Base-by-base conservation (phyloP, 2,113 vertebrate genomes). In the Zosterops japonicus region DNA sequence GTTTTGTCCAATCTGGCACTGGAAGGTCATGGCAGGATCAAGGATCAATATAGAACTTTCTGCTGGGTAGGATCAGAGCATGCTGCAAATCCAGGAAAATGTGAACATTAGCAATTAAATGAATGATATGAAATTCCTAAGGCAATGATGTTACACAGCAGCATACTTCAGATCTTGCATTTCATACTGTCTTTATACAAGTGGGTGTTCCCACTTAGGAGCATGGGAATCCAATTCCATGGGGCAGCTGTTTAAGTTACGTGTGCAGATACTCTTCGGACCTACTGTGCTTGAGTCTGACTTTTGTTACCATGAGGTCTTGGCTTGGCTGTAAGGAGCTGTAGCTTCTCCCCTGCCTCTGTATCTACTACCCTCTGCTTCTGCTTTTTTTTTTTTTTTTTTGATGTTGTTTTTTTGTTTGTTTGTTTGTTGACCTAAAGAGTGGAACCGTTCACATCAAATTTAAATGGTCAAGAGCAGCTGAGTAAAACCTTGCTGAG, bases 251-350 rank as follows among this genome's bases (percentile, higher is more conserved):
- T 75, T 82, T 52, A 67, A 68, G 11, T 70, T 64, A 14, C 5
- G 5, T 18, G 11, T 24, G 12, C 56, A n/a, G 18, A 44, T 8
- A 28, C 0, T 44, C 35, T 89, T 57, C 29, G n/a, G 24, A 27
- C 33, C 23, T 39, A 17, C 15, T 31, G 3, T 42, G 9, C 23
- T 90, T 81, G 70, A 28, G 27, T 70, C 12, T 33, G 31, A 36
- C 20, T 74, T 65, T 21, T 1, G 0, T 41, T 77, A 27, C 22
- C 0, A 0, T 33, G 27, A 86, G 11, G 6, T 41, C n/a, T 85
- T 2, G 1, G 10, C 39, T 69, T 44, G 14, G 17, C 31, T 77
- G 8, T 49, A 56, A 71, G 8, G 56, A 75, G 22, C 4, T 60
- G 16, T 20, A 41, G 25, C 55, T 90, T 52, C 13, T 17, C 24